Conservation (phyloP, 2,113 vertebrate species). For the Gallinago undulata region DNA sequence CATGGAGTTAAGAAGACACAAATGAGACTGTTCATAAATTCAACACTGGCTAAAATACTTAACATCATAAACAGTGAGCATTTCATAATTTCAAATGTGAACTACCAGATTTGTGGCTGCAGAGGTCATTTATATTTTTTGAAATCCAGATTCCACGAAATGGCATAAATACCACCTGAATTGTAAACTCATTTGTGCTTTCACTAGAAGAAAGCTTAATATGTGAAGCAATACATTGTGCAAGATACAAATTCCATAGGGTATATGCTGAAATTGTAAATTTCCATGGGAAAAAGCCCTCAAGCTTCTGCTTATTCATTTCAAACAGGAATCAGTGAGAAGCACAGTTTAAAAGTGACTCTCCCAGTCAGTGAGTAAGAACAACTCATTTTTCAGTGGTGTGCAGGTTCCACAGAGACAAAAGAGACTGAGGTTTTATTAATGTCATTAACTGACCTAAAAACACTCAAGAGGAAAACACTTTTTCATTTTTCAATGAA, state of each 20-base stretch:
- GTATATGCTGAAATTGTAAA: not conserved
- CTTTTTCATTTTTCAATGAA: not conserved
- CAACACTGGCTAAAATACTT: not conserved
- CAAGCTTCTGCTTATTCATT: not conserved
- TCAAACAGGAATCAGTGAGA: not conserved
- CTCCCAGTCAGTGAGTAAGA: not conserved
- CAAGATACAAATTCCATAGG: not conserved
- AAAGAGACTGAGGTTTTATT: not conserved
- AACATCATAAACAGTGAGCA: not conserved
- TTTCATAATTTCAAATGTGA: not conserved
- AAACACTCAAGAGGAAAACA: not conserved
- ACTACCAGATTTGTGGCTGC: not conserved
- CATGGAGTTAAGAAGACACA: slow-evolving; percentile 58
- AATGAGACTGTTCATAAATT: slow-evolving; percentile 28
- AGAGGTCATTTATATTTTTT: not conserved
- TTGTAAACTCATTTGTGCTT: not conserved
- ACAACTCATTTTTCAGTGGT: not conserved
- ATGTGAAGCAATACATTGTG: not conserved
- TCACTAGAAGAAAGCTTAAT: not conserved
- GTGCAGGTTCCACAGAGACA: not conserved
- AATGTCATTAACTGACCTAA: not conserved
- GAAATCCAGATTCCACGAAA: not conserved
- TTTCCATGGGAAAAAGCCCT: not conserved
- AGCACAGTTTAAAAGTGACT: not conserved
- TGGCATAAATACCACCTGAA: not conserved